Evolutionary conservation across 2,888 invertebrate species (phyloP).

Genomic region (Zeuzera pyrina): DNA sequence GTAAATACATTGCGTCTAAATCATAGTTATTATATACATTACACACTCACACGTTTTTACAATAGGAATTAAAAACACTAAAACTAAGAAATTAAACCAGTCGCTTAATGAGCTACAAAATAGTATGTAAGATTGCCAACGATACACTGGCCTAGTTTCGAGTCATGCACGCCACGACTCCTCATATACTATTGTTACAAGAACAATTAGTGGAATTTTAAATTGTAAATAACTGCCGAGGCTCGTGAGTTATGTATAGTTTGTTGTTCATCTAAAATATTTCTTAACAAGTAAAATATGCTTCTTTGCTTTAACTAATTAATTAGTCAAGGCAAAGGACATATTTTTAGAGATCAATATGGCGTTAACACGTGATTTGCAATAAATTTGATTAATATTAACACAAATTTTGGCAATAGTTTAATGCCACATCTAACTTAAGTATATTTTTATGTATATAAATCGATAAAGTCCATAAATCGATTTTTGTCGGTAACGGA

Average conservation of each 20-base stretch:
- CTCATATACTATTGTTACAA: constrained; percentile 22
- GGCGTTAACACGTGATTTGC: constrained; percentile 49
- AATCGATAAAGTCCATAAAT: constrained; percentile 25
- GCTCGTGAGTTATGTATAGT: constrained; percentile 51
- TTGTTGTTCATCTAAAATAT: constrained; percentile 49
- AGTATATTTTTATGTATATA: constrained; percentile 25
- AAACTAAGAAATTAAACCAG: constrained; percentile 66
- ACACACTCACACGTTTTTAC: constrained; percentile 69
- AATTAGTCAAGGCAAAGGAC: constrained; percentile 27
- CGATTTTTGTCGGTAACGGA: constrained; percentile 35
- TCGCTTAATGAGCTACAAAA: constrained; percentile 68
- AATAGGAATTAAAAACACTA: constrained; percentile 62
- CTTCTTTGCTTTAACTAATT: constrained; percentile 26
- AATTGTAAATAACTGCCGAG: constrained; percentile 44
- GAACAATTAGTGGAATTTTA: too few species aligned
- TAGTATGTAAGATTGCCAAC: constrained; percentile 62
- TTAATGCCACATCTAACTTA: constrained; percentile 47
- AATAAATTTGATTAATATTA: constrained; percentile 39
- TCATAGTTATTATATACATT: constrained; percentile 62
- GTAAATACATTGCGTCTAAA: constrained; percentile 48
- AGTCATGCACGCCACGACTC: constrained; percentile 20
- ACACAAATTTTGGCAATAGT: constrained; percentile 29
- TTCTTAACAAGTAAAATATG: constrained; percentile 52
- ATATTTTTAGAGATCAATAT: constrained; percentile 61
- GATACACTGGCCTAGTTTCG: constrained; percentile 69